These are phyloP conservation scores for Patiria miniata DNA, from an alignment of 35 echinoderm and acorn worm species.

Conservation along the genomic window DNA sequence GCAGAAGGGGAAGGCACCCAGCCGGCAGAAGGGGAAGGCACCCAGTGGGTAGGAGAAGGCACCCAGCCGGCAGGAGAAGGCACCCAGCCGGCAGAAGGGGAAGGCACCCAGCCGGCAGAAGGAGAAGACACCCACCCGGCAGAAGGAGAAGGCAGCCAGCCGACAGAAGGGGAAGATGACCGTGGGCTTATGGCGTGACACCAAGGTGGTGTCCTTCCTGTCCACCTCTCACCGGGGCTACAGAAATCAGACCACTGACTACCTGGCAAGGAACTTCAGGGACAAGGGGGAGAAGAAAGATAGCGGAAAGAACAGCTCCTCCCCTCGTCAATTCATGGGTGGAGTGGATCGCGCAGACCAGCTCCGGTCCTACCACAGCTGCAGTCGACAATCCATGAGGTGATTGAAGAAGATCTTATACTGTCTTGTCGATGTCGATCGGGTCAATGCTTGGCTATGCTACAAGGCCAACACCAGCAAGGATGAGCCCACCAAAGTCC, in stretches of 20 bases:
- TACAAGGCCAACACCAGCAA: not conserved
- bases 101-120: no score
- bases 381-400: not conserved
- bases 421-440: conserved; percentile 38
- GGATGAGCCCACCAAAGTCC: no score
- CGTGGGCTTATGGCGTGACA: conserved; percentile 24
- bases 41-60: no score
- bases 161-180: conserved; percentile 2
- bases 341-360: conserved; percentile 50
- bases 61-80: no score
- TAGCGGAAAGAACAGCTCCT: not conserved
- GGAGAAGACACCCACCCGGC: not conserved
- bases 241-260: not conserved
- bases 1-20: no score
- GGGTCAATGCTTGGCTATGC: conserved; percentile 31
- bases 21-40: no score
- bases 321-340: conserved; percentile 32
- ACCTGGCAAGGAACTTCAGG: not conserved
- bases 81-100: no score
- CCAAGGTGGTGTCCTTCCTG: not conserved
- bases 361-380: conserved; percentile 15
- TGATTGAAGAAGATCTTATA: conserved; percentile 42
- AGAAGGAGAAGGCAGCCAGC: not conserved
- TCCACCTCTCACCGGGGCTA: conserved; percentile 9
- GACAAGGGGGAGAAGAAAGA: not conserved